These are phyloP conservation scores for Zingel zingel DNA, from an alignment of 2,113 vertebrate species.

Conservation along the genomic window DNA sequence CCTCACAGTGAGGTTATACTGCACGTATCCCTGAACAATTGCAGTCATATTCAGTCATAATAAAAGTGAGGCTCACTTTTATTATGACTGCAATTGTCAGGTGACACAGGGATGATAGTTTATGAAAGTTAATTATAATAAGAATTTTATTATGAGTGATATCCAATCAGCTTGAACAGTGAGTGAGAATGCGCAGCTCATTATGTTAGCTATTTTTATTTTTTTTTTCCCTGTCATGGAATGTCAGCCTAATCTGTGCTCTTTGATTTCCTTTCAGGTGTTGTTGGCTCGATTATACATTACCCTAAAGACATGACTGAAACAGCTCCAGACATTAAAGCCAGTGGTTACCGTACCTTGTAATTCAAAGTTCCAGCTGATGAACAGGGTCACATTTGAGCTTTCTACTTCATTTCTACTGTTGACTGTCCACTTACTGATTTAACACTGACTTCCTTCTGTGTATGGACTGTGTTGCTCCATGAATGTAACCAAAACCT, in stretches of 20 bases:
- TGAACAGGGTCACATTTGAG: not conserved
- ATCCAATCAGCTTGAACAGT: not conserved
- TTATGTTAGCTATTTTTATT: not conserved
- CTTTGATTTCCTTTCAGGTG: constrained; percentile 58
- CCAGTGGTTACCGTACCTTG: constrained; percentile 30
- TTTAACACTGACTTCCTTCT: not conserved
- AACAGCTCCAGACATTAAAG: constrained; percentile 3
- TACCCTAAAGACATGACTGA: constrained; percentile 63
- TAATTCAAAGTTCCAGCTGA: constrained; percentile 15
- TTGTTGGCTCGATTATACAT: constrained; percentile 76
- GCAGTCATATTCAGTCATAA: no score
- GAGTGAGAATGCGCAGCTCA: no score
- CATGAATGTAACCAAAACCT: constrained; percentile 14
- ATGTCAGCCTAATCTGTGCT: not conserved
- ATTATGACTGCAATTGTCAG: not conserved
- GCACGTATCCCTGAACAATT: no score
- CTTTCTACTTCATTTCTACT: not conserved
- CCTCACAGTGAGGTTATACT: not conserved
- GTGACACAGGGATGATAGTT: not conserved
- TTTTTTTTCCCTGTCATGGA: not conserved
- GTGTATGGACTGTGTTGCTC: not conserved
- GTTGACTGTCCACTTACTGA: not conserved
- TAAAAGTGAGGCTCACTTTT: no score
- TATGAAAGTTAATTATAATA: not conserved
- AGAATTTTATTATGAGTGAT: not conserved